A percentile compares a stretch with the other conserved stretches of the same genome.
Evolutionary conservation across 2,113 vertebrate species (phyloP).

Genomic region (Lipophrys pholis): DNA sequence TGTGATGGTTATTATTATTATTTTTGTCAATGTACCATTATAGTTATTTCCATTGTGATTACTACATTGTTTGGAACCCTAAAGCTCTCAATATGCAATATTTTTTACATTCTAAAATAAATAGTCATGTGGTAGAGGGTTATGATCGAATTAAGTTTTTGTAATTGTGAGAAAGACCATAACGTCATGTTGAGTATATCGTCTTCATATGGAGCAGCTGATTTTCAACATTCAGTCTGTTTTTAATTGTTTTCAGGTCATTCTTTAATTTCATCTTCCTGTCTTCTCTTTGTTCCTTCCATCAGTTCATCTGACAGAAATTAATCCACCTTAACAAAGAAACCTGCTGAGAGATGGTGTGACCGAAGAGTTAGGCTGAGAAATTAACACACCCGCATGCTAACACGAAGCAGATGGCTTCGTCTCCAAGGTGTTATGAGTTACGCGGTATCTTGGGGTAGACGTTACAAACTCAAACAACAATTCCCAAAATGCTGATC

Average conservation of each 20-base stretch:
- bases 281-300: not conserved
- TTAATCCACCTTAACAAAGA: conserved; percentile 12
- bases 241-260: not conserved
- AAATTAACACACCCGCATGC: not conserved
- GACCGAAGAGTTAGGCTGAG: not conserved
- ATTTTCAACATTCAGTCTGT: too few species aligned
- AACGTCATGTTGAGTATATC: too few species aligned
- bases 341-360: conserved; percentile 16
- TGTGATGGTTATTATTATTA: too few species aligned
- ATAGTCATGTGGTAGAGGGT: too few species aligned
- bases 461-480: conserved; percentile 52
- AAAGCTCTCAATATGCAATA: too few species aligned
- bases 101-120: too few species aligned
- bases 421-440: conserved; percentile 24
- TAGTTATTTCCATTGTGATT: too few species aligned
- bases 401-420: conserved; percentile 71
- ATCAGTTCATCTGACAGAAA: not conserved
- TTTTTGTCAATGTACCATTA: too few species aligned
- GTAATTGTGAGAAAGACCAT: too few species aligned
- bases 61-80: too few species aligned
- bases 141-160: too few species aligned
- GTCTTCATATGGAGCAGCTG: too few species aligned
- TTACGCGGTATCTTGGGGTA: conserved; percentile 40
- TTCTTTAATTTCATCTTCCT: not conserved
- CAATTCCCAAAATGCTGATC: conserved; percentile 54